Base-by-base conservation (phyloP, 2,797 vertebrate genomes). In the Megaceryle alcyon region DNA sequence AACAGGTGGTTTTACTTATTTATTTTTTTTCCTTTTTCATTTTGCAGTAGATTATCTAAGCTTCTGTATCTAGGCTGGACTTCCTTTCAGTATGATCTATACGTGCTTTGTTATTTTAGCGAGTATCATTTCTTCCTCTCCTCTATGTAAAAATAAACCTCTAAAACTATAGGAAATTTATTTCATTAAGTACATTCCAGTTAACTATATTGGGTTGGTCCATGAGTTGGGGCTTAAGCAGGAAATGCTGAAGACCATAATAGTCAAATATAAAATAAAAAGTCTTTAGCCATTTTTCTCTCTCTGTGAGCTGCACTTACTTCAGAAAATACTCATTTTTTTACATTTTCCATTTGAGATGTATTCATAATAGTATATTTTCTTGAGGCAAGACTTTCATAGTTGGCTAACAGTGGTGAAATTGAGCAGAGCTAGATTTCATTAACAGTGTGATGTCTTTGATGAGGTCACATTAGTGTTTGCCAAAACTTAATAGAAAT, bases 111-210 rank as follows among this genome's bases (percentile, higher is more conserved):
- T 78, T 92, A 65, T 69, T 93, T 46, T 78, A 72, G 51, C 7
- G 43, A 79, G 57, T 57, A 23, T 77, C 49, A 15, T 51, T 65
- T 94, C 66, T 93, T 78, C 59, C n/a, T 93, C 49, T 82, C 35
- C 59, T 65, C 5, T 54, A 44, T 76, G 80, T 93, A 86, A 95
- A 88, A 94, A 92, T 80, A 92, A 91, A 71, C 20, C 33, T 75
- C 16, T 63, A 29, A 49, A 86, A 92, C n/a, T 46, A 73, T 19
- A 86, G 51, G 54, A 86, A 92, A 79, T 82, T 90, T 51, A 88
- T 29, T 86, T 82, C 53, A 82, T 66, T 29, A 21, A 21, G 8
- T 51, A 63, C 29, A 31, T 77, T 92, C 35, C 72, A 56, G 28
- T 79, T 89, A 48, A 65, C 20, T 71, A 5, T 51, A 35, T 81